These are phyloP conservation scores for Cydia strobilella DNA, from an alignment of 1,140 invertebrate genomes.

Conservation along the genomic window DNA sequence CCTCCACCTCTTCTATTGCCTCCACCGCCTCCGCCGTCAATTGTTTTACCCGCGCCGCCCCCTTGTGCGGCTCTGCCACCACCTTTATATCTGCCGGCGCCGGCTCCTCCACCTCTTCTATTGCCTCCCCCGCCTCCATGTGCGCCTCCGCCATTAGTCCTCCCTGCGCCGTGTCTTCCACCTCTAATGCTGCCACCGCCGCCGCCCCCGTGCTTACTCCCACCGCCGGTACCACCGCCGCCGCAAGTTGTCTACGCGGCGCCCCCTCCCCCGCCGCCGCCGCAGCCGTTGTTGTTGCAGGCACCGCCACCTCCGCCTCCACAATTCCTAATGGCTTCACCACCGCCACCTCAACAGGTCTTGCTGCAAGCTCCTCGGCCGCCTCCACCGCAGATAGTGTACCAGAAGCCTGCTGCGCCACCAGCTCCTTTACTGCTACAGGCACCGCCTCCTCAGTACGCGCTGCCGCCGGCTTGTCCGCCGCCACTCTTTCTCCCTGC, in stretches of 20 bases:
- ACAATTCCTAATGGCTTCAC: neutral
- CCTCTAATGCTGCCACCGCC: neutral
- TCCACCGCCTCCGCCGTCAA: conserved; percentile 35
- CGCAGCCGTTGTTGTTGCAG: neutral
- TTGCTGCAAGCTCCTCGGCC: conserved; percentile 7
- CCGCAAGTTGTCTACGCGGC: neutral
- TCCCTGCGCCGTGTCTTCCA: neutral
- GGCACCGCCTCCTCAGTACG: conserved; percentile 34
- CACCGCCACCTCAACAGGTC: neutral
- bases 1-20: conserved; percentile 35
- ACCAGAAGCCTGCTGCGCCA: conserved; percentile 38
- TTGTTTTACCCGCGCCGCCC: conserved; percentile 30
- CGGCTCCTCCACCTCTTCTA: conserved; percentile 31
- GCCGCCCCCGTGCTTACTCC: neutral
- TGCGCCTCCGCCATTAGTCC: conserved; percentile 37
- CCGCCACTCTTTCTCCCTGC: conserved; percentile 33
- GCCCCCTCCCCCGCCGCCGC: neutral
- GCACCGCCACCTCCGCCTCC: neutral
- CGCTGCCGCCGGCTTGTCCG: conserved; percentile 36
- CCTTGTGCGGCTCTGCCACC: conserved; percentile 36
- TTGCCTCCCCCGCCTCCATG: conserved; percentile 35
- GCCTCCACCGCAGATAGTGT: conserved; percentile 12
- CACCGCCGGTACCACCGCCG: neutral
- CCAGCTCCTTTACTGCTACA: conserved; percentile 40
- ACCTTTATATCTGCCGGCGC: neutral